phyloP scores from a whole-genome alignment of 2,888 invertebrate genomes.

The Unio pictorum region DNA sequence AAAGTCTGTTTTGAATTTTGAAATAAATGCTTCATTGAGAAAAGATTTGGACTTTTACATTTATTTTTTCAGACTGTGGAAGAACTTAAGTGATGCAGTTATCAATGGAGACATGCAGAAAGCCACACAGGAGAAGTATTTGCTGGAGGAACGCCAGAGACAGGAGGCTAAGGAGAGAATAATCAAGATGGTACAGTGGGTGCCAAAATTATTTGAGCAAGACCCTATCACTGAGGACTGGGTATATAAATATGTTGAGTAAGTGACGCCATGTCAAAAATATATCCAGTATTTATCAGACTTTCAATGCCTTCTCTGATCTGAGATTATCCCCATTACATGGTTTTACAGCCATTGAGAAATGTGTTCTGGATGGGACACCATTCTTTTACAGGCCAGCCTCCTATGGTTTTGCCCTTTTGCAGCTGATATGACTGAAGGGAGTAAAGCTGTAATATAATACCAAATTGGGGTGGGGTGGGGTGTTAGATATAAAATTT shows the following conservation, averaged over 20 bases:
- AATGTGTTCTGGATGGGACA: too few species aligned
- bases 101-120: conserved; percentile 85
- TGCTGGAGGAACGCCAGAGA: conserved; percentile 90
- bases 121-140: conserved; percentile 93
- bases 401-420: too few species aligned
- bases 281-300: not conserved
- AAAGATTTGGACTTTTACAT: too few species aligned
- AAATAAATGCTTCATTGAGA: too few species aligned
- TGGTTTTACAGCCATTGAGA: not conserved
- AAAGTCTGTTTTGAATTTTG: too few species aligned
- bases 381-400: too few species aligned
- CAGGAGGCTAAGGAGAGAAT: conserved; percentile 81
- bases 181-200: conserved; percentile 80
- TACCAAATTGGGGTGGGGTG: too few species aligned
- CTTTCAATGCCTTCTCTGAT: not conserved
- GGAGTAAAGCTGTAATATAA: too few species aligned
- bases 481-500: too few species aligned
- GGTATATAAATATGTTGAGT: conserved; percentile 85
- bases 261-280: conserved; percentile 37
- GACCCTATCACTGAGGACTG: conserved; percentile 76
- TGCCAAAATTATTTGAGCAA: conserved; percentile 82
- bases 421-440: too few species aligned
- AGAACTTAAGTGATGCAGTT: conserved; percentile 89
- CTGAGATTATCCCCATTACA: not conserved
- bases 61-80: conserved; percentile 78